Evolutionary conservation across 2,888 invertebrate genomes (phyloP).

Genomic region (Apocheima hispidaria): DNA sequence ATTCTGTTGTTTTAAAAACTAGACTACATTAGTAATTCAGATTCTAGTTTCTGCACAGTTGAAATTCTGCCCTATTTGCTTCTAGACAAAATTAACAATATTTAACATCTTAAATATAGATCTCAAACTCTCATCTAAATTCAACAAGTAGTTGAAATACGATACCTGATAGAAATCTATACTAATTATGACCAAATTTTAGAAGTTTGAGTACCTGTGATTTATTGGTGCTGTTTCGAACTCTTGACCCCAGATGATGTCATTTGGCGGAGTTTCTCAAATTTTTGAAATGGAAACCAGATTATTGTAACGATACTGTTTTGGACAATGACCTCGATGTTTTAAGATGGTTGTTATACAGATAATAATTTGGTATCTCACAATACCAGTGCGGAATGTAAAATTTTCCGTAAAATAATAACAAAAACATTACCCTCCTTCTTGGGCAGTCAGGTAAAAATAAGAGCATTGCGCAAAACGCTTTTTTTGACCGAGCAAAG

Average conservation of each 20-base stretch:
- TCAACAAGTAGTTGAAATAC: slow-evolving; percentile 30
- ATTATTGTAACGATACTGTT: slow-evolving; percentile 35
- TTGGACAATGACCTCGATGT: slow-evolving; percentile 34
- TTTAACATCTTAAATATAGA: slow-evolving; percentile 16
- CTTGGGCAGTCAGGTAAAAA: no score
- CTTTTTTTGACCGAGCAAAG: no score
- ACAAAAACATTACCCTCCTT: no score
- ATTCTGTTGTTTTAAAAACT: neutral
- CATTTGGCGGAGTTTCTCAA: slow-evolving; percentile 33
- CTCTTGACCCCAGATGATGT: slow-evolving; percentile 42
- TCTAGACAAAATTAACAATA: neutral
- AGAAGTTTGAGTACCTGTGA: slow-evolving; percentile 29
- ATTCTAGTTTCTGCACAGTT: neutral
- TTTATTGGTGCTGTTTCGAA: slow-evolving; percentile 35
- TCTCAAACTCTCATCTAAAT: slow-evolving; percentile 22
- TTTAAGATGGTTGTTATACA: slow-evolving; percentile 8
- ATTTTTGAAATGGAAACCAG: slow-evolving; percentile 40
- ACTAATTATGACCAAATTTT: slow-evolving; percentile 19
- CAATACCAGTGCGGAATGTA: neutral
- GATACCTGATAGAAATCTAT: slow-evolving; percentile 24
- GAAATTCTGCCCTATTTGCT: slow-evolving; percentile 9
- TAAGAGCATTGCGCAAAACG: no score
- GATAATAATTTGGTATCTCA: neutral
- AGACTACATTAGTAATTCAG: neutral
- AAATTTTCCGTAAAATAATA: no score